Evolutionary conservation across 2,888 invertebrate genomes (phyloP).

Genomic region (Leptopilina syphax): DNA sequence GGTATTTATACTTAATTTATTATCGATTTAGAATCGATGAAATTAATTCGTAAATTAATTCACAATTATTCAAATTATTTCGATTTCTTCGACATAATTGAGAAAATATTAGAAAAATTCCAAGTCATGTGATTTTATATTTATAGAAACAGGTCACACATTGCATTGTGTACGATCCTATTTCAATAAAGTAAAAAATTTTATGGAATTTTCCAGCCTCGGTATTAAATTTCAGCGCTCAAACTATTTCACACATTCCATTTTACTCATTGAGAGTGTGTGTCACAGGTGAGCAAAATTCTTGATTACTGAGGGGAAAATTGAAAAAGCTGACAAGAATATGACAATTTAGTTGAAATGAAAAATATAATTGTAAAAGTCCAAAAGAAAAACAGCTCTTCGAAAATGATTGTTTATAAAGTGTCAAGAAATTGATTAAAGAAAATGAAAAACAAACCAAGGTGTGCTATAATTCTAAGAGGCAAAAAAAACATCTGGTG

Average conservation of each 20-base stretch:
- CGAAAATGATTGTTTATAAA: background rate
- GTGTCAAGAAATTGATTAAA: background rate
- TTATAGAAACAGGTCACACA: background rate
- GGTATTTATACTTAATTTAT: no score
- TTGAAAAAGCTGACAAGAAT: background rate
- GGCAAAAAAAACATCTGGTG: constrained; percentile 31
- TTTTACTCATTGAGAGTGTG: background rate
- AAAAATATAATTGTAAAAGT: background rate
- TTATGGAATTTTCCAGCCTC: background rate
- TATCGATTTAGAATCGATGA: no score
- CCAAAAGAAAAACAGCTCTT: no score
- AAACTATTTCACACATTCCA: background rate
- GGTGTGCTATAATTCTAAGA: constrained; percentile 22
- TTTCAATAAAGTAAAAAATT: background rate
- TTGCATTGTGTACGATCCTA: background rate
- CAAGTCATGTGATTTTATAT: background rate
- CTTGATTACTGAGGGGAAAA: no score
- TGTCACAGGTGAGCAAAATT: no score
- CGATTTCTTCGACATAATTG: no score
- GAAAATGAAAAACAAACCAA: background rate
- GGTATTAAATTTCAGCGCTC: background rate
- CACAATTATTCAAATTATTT: no score
- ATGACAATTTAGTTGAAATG: background rate
- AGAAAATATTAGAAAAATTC: no score
- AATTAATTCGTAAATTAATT: no score